phyloP scores from a whole-genome alignment of 2,797 vertebrate species.

The Pipistrellus nathusii region DNA sequence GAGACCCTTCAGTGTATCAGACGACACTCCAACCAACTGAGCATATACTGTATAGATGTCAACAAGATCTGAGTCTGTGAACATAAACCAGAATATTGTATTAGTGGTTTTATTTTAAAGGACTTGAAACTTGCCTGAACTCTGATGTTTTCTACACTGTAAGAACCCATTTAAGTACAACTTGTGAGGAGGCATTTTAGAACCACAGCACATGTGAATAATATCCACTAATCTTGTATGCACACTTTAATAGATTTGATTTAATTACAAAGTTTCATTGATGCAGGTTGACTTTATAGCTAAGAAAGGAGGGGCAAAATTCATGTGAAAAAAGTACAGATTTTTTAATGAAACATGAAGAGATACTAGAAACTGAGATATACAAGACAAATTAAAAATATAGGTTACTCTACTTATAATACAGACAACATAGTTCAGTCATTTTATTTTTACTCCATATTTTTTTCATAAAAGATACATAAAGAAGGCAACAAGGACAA shows the following conservation, averaged over 20 bases:
- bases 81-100: not conserved
- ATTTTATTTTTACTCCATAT: slow-evolving; percentile 30
- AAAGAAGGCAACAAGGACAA: slow-evolving; percentile 12
- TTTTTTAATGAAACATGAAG: not conserved
- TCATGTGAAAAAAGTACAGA: not conserved
- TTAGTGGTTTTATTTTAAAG: not conserved
- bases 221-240: not conserved
- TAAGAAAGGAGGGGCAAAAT: not conserved
- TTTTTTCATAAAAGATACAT: slow-evolving; percentile 42
- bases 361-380: not conserved
- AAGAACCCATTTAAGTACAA: not conserved
- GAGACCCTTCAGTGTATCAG: not conserved
- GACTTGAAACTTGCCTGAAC: not conserved
- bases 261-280: slow-evolving; percentile 12
- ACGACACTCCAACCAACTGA: not conserved
- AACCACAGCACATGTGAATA: not conserved
- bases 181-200: not conserved
- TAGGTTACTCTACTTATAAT: not conserved
- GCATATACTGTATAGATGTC: not conserved
- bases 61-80: not conserved
- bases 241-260: not conserved
- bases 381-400: not conserved
- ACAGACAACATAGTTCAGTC: not conserved
- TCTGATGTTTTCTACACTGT: not conserved
- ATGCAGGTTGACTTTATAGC: not conserved